Percentiles rank a stretch among this genome's conserved stretches.
phyloP scores from a whole-genome alignment of 2,888 invertebrate genomes.

The Himalopsyche kuldschensis region DNA sequence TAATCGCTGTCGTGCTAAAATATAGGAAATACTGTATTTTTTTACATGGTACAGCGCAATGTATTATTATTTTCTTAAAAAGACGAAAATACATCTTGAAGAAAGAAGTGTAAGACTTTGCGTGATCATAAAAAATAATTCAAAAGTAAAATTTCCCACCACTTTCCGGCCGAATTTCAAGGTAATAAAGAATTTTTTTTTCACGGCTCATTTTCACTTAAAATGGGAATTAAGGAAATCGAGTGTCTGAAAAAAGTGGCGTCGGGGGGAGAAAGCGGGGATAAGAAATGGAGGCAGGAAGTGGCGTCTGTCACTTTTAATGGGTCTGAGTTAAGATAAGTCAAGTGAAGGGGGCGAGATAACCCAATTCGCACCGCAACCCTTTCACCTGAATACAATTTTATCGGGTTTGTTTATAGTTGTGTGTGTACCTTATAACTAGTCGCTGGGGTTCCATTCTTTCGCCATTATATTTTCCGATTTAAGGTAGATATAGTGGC shows the following conservation, averaged over 20 bases:
- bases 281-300: slow-evolving; percentile 7
- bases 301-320: slow-evolving; percentile 35
- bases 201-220: neutral
- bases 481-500: too few species aligned
- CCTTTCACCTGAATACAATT: slow-evolving; percentile 20
- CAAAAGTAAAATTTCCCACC: neutral
- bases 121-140: neutral
- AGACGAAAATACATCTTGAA: too few species aligned
- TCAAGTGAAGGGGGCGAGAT: slow-evolving; percentile 27
- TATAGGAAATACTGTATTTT: too few species aligned
- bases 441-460: neutral
- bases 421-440: neutral
- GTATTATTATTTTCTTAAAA: too few species aligned
- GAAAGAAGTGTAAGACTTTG: neutral
- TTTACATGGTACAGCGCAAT: too few species aligned
- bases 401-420: slow-evolving; percentile 32
- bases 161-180: neutral
- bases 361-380: slow-evolving; percentile 29
- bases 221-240: neutral
- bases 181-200: neutral
- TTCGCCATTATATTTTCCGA: too few species aligned
- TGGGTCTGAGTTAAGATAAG: slow-evolving; percentile 35
- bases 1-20: too few species aligned
- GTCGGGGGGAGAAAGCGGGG: slow-evolving; percentile 17
- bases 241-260: slow-evolving; percentile 14